Evolutionary conservation across 2,888 invertebrate species (phyloP), one percentile per base, ranked within the genome.

Genomic region (Cataglyphis livida): DNA sequence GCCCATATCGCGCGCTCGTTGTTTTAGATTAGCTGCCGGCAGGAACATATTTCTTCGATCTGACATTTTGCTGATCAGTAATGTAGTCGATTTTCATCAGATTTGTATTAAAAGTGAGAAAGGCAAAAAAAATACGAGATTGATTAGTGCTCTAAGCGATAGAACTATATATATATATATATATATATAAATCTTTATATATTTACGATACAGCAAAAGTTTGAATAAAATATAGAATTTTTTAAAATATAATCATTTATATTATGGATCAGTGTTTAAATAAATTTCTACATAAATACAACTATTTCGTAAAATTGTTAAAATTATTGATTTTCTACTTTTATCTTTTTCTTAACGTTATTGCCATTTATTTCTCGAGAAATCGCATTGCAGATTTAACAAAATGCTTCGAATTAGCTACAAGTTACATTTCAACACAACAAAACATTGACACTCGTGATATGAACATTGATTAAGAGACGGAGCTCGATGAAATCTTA

Each of bases 11-110:
- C 70, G 70, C 78, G 71, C 48, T 70, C 78, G 78, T 79, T 79
- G 78, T 79, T 79, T 79, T 79, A 70, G 78, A 79, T 79, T 79
- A 79, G 78, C 78, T 32, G 44, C 78, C 12, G 21, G 28, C 78
- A 59, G 71, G 59, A 71, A 35, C 35, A 66, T 28, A 79, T 79
- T 66, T 79, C 66, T 44, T 48, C 44, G 21, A 18, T 71, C 59
- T 79, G 70, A 32, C 59, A 71, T 57, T 79, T 71, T 35, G 44
- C 59, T 71, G 44, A 78, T 70, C 71, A 44, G 32, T 48, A 57
- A 61, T 59, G 70, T 59, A 59, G 70, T 32, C 44, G 25, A 32
- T 71, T 68, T 70, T 32, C 78, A 57, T 78, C 41, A 78, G 57
- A 41, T 70, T 59, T 78, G 41, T 71, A 48, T 70, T 78, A 44